These are phyloP conservation scores for Ctenopoma kingsleyae DNA, from an alignment of 2,797 vertebrate species.

Conservation along the genomic window DNA sequence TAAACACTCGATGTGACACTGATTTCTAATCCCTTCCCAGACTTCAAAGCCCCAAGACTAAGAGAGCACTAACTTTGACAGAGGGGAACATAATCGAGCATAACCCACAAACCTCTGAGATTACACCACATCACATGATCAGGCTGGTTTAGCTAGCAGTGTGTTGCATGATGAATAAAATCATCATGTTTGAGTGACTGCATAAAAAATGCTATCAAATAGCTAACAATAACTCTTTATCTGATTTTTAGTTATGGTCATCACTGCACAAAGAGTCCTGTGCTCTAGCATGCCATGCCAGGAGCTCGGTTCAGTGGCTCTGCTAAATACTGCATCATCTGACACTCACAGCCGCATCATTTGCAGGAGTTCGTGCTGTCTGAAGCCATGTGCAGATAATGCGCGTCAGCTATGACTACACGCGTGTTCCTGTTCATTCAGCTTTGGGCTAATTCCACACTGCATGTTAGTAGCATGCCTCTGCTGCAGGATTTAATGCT, in stretches of 20 bases:
- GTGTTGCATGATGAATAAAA: not conserved
- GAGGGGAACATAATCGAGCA: conserved; percentile 41
- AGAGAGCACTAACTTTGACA: conserved; percentile 41
- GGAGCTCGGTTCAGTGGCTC: conserved; percentile 22
- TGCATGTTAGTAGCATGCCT: conserved; percentile 21
- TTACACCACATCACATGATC: conserved; percentile 46
- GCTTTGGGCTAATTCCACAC: conserved; percentile 47
- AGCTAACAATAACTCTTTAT: no score
- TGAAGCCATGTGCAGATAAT: conserved; percentile 52
- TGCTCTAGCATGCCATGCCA: not conserved
- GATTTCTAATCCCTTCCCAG: conserved; percentile 51
- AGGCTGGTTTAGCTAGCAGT: conserved; percentile 6
- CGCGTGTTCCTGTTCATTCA: conserved; percentile 45
- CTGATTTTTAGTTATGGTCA: conserved; percentile 3
- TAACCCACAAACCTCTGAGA: conserved; percentile 54
- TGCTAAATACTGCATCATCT: conserved; percentile 56
- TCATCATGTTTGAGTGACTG: not conserved
- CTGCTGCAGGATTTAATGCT: conserved; percentile 24
- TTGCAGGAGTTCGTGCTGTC: conserved; percentile 42
- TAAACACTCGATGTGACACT: conserved; percentile 37
- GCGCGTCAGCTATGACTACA: conserved; percentile 43
- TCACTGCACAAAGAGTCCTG: not conserved
- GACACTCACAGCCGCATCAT: conserved; percentile 54
- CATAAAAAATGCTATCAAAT: not conserved
- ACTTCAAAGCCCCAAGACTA: conserved; percentile 51